phyloP scores from a whole-genome alignment of 2,797 vertebrate species.

The Heterohyrax brucei region DNA sequence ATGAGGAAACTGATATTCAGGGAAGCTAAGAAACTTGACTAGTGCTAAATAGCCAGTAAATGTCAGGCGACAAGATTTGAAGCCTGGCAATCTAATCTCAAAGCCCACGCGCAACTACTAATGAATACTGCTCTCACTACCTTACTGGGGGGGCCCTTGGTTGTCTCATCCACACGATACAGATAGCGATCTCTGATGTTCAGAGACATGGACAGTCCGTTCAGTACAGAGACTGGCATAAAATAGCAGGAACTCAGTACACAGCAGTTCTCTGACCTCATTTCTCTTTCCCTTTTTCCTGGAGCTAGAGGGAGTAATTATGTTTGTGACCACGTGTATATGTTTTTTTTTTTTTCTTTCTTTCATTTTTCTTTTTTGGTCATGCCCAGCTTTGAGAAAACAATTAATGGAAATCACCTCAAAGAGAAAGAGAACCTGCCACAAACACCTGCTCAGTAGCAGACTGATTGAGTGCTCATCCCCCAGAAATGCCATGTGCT shows the following conservation, averaged over 20 bases:
- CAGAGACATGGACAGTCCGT: background rate
- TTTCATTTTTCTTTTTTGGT: background rate
- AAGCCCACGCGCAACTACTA: background rate
- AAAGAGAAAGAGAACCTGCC: conserved; percentile 20
- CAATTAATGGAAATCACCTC: background rate
- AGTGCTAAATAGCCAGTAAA: background rate
- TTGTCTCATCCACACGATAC: background rate
- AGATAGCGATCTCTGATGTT: background rate
- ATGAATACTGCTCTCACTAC: background rate
- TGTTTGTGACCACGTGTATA: background rate
- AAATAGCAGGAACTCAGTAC: background rate
- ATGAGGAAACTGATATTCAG: background rate
- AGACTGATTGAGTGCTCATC: background rate
- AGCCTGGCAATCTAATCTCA: background rate
- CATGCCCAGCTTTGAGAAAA: conserved; percentile 32
- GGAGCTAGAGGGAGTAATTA: background rate
- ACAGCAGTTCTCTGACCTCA: background rate
- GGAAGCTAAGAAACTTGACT: conserved; percentile 5
- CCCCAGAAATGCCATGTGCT: background rate
- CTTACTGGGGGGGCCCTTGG: background rate
- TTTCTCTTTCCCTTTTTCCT: conserved; percentile 26
- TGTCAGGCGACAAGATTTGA: background rate
- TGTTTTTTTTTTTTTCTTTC: background rate
- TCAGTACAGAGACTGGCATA: background rate
- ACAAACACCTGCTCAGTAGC: background rate